Base-by-base conservation (phyloP, 2,888 invertebrate species). In the Cheilosia scutellata region DNA sequence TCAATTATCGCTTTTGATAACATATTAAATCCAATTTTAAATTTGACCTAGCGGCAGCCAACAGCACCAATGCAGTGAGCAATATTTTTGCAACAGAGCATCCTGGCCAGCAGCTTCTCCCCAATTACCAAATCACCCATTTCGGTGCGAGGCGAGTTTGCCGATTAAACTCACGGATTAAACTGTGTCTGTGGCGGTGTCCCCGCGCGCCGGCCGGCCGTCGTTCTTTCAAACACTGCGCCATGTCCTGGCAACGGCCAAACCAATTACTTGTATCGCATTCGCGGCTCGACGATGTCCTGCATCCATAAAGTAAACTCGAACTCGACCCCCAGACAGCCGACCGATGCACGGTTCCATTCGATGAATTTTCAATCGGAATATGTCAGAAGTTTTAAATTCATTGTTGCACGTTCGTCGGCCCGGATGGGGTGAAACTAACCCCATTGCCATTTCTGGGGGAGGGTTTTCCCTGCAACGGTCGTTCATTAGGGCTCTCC, bases 1-100 rank as follows among this genome's bases (percentile, higher is more conserved):
- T 87, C 87, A 87, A 87, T 87, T 87, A 87, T 87, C 87, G 87
- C 87, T 87, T 87, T 87, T 87, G 87, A 87, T 87, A 87, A 87
- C 87, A 71, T 82, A 87, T 87, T 87, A 87, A 87, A 82, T 87
- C 82, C 70, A 87, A 87, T 87, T 78, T 87, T 78, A 82, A 87
- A 87, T 82, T 77, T 82, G 63, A 78, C 82, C 82, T 66, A 77
- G 82, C 80, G 80, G 82, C 71, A 66, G 71, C 44, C 33, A 29
- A 53, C 51, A 44, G 40, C 53, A 47, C 53, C 68, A 20, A 70
- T 80, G 75, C 80, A 80, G 71, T 72, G 82, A 51, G 40, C 76
- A 72, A 86, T 82, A 77, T 77, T 68, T 80, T 57, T 60, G 37
- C 57, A 53, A 25, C 55, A 25, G n/a, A 44, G 20, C 51, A 25